Base-by-base conservation (phyloP, 1,140 invertebrate species). In the Orussus abietinus region DNA sequence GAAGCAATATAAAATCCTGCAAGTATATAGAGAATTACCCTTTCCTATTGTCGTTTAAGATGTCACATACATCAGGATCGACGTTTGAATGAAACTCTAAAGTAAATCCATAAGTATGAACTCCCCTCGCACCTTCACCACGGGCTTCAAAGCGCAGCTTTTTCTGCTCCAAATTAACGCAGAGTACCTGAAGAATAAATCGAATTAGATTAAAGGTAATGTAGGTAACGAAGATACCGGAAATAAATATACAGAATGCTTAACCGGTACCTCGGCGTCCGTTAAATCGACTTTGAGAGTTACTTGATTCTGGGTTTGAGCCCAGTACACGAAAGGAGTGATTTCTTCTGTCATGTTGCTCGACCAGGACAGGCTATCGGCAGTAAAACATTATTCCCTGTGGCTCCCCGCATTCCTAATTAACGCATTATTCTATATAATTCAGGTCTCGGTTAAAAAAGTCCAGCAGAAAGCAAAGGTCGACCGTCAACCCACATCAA, bases 281-380 rank as follows among this genome's bases (percentile, higher is more conserved):
- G 84, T 86, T 26, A 95, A 75, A 63, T 93, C 91, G 39, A 95
- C 81, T 70, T 86, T 88, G 6, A 95, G 66, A 12, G 81, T 84
- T 21, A 95, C 64, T 46, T 76, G 76, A 49, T 79, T 75, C 55
- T 84, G 82, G 20, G 86, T 91, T 79, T 95, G 91, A 9, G 90
- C 88, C 91, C 92, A 96, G 68, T 91, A 94, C 1, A 95, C 89
- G 67, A 92, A 90, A 3, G 91, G 91, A 64, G 83, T 88, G 26
- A 82, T 55, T 37, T 50, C 49, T 2, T 64, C 42, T 36, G 68
- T 55, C 60, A 69, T 72, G 49, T 51, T 62, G 3, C n/a, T n/a
- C n/a, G n/a, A n/a, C n/a, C n/a, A n/a, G n/a, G n/a, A n/a, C n/a
- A n/a, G n/a, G n/a, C n/a, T n/a, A n/a, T n/a, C n/a, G n/a, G n/a